phyloP scores from a whole-genome alignment of 2,113 vertebrate genomes.

The Pseudopodoces humilis region DNA sequence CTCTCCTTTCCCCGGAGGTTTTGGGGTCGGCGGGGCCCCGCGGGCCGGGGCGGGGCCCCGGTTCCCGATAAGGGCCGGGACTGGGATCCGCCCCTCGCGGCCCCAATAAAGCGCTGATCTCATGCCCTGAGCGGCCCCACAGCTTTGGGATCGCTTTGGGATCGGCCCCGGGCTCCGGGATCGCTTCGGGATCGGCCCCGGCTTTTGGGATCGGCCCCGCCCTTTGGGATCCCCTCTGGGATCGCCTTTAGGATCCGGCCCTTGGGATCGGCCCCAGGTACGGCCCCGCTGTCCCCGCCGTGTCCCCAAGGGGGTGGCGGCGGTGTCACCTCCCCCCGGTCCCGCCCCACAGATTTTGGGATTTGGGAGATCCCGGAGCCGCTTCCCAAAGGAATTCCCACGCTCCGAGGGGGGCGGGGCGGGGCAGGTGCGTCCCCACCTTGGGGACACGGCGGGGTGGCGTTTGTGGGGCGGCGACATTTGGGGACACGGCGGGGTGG shows the following conservation, averaged over 20 bases:
- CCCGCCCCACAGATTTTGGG: fast-evolving
- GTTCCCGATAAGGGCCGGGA: not conserved
- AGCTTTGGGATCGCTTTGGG: not conserved
- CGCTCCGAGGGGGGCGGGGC: not conserved
- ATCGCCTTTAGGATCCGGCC: not conserved
- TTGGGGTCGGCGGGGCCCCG: not conserved
- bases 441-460: too few relatives aligned
- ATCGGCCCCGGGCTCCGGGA: not conserved
- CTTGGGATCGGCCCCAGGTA: not conserved
- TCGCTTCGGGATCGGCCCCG: not conserved
- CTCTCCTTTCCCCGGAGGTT: not conserved
- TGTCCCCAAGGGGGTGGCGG: not conserved
- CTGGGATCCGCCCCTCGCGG: not conserved
- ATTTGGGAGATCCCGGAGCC: not conserved
- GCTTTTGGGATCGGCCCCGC: not conserved
- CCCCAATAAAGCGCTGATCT: not conserved
- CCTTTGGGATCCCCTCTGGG: not conserved
- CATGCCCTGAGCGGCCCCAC: not conserved
- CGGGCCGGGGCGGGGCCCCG: not conserved
- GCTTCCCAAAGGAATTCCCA: not conserved
- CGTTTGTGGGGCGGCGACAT: too few relatives aligned
- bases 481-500: too few relatives aligned
- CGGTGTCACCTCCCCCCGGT: not conserved
- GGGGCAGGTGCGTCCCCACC: not conserved
- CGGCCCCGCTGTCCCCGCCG: not conserved